Evolutionary conservation across 2,113 vertebrate genomes (phyloP), one percentile per base, ranked within the genome.

Genomic region (Pipra filicauda): DNA sequence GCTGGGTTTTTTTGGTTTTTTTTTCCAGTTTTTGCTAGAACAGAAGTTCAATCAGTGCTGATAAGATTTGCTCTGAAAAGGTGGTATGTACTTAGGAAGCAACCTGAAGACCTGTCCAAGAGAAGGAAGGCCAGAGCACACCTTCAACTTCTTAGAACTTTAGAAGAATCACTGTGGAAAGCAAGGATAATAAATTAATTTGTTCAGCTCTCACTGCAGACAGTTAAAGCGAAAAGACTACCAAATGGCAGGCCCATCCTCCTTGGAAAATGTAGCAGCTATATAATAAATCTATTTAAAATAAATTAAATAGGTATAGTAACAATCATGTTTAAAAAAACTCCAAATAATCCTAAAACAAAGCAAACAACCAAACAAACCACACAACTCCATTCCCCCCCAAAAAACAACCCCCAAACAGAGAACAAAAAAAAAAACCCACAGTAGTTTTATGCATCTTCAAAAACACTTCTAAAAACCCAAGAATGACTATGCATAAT

Each of bases 1-100:
- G 2, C 11, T 43, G 7, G 3, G 1, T 5, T 26, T 28, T 48
- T 66, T 33, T 4, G 2, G 9, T 11, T 0, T 0, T 20, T 49
- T 30, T 35, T 66, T 67, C 5, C 41, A 73, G 23, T 22, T 26
- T 75, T 71, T 78, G 17, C 39, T 72, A 79, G 62, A 51, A 72
- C 78, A 58, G 4, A 85, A 82, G 12, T 54, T 77, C 31, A 27
- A 11, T 28, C 15, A 48, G 59, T 48, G 37, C 9, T 66, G 37
- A 39, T 43, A 52, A 72, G 13, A 35, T 48, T 85, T 78, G 27
- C 28, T 62, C 46, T 62, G 24, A 85, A 33, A 61, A 48, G 28
- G n/a, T 30, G 3, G 1, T 26, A 66, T 22, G 19, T 62, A 82
- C 9, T 58, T 81, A 71, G 22, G 57, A 79, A 79, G 28, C 8